Base-by-base conservation (phyloP, 2,888 invertebrate genomes). In the Sinopyrophorus schimmeli region DNA sequence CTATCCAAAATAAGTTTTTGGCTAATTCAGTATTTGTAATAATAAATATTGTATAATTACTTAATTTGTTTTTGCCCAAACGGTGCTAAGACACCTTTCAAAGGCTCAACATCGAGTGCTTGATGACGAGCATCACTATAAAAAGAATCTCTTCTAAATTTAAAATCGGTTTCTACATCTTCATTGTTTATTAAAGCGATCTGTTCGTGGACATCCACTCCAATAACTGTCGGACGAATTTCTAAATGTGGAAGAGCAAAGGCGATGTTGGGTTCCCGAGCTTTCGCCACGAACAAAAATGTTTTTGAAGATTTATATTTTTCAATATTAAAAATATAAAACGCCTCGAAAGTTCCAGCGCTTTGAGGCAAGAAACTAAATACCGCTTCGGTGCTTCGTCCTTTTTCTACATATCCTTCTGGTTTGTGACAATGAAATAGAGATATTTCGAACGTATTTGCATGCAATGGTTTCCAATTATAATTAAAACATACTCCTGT, bases 361-460 rank as follows among this genome's bases (percentile, higher is more conserved):
- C 77, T 71, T 27, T 77, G 78, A 0, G 87, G 82, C 7, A 78
- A 71, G 65, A 86, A 86, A 26, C 80, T 81, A 67, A 87, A 87
- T 2, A 73, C 73, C n/a, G 83, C 76, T 62, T 79, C 76, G 3
- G 75, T 72, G 23, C 78, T 78, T 57, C 80, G 80, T 14, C 84
- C 83, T 46, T 78, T 78, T 59, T 77, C 76, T 0, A 84, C 77
- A 10, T 69, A 72, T n/a, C 84, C 86, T 54, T 79, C 77, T 11
- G 78, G 67, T 49, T 74, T 76, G 37, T 79, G 68, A 65, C 87
- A 87, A 53, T 78, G 77, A 61, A 87, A 80, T 6, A 77, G 76
- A 11, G 76, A 71, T n/a, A 53, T 44, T 43, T 41, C 41, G 42
- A 31, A 53, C 34, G 40, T 53, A 2, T 44, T 43, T 10, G 61